These are phyloP conservation scores for Linyphia triangularis DNA, from an alignment of 2,888 invertebrate genomes.

Conservation along the genomic window DNA sequence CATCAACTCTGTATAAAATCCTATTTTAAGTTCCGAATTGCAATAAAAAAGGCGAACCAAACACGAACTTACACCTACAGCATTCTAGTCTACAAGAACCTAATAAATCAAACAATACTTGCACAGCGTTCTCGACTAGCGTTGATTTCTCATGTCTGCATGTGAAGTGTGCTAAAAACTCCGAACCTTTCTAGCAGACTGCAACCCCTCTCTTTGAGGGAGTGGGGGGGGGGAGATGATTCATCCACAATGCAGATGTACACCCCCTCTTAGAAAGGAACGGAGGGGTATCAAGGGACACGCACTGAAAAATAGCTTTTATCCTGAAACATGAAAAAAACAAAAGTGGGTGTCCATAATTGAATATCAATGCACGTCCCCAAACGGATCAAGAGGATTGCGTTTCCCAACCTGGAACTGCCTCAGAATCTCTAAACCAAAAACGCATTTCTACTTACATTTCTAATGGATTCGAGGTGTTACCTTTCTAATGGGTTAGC, in stretches of 20 bases:
- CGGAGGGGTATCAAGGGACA: background rate
- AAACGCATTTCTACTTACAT: background rate
- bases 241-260: conserved; percentile 15
- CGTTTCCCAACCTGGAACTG: background rate
- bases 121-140: too few relatives aligned
- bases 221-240: conserved; percentile 12
- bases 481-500: background rate
- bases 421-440: background rate
- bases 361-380: background rate
- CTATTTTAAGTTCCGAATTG: too few relatives aligned
- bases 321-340: background rate
- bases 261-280: background rate
- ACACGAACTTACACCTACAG: too few relatives aligned
- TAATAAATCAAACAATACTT: too few relatives aligned
- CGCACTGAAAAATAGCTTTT: background rate
- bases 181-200: too few relatives aligned
- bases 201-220: background rate
- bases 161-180: too few relatives aligned
- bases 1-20: too few relatives aligned
- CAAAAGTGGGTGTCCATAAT: background rate
- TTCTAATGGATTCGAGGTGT: conserved; percentile 3
- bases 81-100: too few relatives aligned
- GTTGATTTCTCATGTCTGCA: too few relatives aligned
- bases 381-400: background rate
- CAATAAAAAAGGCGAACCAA: too few relatives aligned